Conservation (phyloP, 2,888 invertebrate species). For the Eupithecia inturbata region DNA sequence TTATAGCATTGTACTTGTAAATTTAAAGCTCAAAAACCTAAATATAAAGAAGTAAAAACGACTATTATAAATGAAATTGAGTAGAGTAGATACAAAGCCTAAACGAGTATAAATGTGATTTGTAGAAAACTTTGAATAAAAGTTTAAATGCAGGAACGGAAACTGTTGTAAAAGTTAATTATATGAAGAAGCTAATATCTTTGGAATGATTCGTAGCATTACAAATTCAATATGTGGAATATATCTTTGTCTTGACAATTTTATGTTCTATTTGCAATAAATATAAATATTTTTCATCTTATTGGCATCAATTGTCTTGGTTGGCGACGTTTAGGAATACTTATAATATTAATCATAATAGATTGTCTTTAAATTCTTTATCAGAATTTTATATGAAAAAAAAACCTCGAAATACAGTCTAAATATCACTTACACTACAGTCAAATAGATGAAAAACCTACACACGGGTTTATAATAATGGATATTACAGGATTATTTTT, state of each 20-base stretch:
- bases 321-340: slow-evolving; percentile 65
- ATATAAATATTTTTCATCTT: slow-evolving; percentile 46
- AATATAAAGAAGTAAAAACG: slow-evolving; percentile 20
- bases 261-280: slow-evolving; percentile 48
- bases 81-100: not conserved
- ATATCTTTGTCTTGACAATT: slow-evolving; percentile 44
- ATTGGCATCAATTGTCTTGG: slow-evolving; percentile 64
- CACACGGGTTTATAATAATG: slow-evolving; percentile 16
- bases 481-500: slow-evolving; percentile 1
- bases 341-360: slow-evolving; percentile 50
- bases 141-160: not conserved
- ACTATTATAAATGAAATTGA: slow-evolving; percentile 7
- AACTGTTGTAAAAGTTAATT: not conserved
- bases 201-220: slow-evolving; percentile 73
- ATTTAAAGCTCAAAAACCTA: slow-evolving; percentile 78
- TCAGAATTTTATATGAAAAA: slow-evolving; percentile 56
- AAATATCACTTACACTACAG: slow-evolving; percentile 63
- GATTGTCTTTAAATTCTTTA: slow-evolving; percentile 60
- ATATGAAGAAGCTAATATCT: slow-evolving; percentile 62
- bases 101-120: not conserved
- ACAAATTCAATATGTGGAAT: slow-evolving; percentile 38
- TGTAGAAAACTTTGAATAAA: not conserved
- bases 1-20: slow-evolving; percentile 73
- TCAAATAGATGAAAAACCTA: slow-evolving; percentile 38
- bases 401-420: slow-evolving; percentile 75